Evolutionary conservation across 2,797 vertebrate genomes (phyloP).

Genomic region (Poecilia picta): DNA sequence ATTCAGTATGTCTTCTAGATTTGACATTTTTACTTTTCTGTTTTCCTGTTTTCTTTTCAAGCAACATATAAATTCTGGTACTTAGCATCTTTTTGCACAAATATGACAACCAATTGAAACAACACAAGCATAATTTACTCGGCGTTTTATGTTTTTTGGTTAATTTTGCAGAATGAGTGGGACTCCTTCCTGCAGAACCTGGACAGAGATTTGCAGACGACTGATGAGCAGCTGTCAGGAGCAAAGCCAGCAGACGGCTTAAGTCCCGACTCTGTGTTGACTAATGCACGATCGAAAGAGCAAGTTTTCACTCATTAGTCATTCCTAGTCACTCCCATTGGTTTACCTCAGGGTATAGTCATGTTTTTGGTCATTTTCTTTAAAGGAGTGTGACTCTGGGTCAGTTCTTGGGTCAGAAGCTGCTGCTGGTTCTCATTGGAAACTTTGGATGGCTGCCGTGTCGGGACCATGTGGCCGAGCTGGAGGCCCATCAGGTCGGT

Average conservation of each 20-base stretch:
- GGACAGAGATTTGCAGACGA: constrained; percentile 60
- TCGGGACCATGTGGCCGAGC: constrained; percentile 81
- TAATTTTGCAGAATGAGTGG: constrained; percentile 72
- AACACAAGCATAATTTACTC: not conserved
- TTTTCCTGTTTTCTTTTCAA: not conserved
- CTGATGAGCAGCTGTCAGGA: constrained; percentile 44
- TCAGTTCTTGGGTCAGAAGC: constrained; percentile 68
- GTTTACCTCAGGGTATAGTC: not conserved
- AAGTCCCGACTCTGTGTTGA: constrained; percentile 52
- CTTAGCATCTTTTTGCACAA: not conserved
- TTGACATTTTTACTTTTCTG: not conserved
- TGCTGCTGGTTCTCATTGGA: constrained; percentile 80
- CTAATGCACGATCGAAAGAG: constrained; percentile 67
- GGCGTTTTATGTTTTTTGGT: not conserved
- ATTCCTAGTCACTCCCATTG: not conserved
- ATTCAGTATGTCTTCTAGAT: not conserved
- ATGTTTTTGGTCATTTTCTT: constrained; percentile 10
- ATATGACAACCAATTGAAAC: not conserved
- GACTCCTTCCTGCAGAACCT: constrained; percentile 75
- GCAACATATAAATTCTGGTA: not conserved
- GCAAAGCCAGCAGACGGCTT: constrained; percentile 33
- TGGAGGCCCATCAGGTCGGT: constrained; percentile 71
- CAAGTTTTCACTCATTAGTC: constrained; percentile 33
- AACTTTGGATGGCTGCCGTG: constrained; percentile 79
- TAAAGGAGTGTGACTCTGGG: constrained; percentile 71